Percentiles rank a stretch among this genome's conserved stretches.
Evolutionary conservation across 2,888 invertebrate genomes (phyloP).

Genomic region (Meganola albula): DNA sequence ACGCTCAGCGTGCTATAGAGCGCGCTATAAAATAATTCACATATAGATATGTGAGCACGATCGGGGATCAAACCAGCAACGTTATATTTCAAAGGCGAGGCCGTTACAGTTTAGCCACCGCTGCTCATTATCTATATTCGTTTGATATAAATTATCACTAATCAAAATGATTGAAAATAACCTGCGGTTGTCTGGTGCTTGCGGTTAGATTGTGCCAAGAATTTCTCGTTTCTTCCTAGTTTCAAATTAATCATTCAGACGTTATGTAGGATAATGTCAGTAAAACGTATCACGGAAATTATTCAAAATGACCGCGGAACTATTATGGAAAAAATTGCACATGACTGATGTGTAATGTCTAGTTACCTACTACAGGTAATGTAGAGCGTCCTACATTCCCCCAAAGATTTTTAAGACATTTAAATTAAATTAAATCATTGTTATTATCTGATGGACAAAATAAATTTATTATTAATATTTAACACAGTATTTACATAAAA

Average conservation of each 20-base stretch:
- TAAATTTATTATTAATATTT: no score
- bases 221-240: slow-evolving; percentile 29
- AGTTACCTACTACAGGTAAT: no score
- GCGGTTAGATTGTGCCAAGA: slow-evolving; percentile 26
- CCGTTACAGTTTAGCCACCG: neutral
- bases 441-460: no score
- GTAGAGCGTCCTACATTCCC: no score
- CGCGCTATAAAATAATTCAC: no score
- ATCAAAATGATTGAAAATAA: slow-evolving; percentile 20
- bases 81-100: no score
- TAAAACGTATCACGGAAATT: slow-evolving; percentile 21
- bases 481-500: no score
- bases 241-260: slow-evolving; percentile 22
- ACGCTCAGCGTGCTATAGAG: no score
- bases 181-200: slow-evolving; percentile 31
- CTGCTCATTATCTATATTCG: neutral
- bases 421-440: no score
- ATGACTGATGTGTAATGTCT: slow-evolving; percentile 21
- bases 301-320: slow-evolving; percentile 13
- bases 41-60: no score
- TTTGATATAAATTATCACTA: slow-evolving; percentile 18
- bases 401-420: no score
- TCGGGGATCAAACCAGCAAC: no score
- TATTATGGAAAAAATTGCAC: slow-evolving; percentile 22
- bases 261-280: slow-evolving; percentile 16